Evolutionary conservation across 2,888 invertebrate species (phyloP).

Genomic region (Orchestes rusci): DNA sequence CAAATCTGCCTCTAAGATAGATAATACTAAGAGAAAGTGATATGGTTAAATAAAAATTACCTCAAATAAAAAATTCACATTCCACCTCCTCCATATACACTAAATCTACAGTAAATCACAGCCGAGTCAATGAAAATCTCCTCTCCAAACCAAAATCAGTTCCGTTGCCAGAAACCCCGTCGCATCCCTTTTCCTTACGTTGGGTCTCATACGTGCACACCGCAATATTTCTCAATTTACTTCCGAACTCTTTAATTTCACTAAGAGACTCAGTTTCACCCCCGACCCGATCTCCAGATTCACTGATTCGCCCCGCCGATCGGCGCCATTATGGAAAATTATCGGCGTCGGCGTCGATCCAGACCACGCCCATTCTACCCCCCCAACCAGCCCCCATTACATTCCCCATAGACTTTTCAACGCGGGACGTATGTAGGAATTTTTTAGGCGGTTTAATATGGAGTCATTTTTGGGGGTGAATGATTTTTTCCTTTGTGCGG

Average conservation of each 20-base stretch:
- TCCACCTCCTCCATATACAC: not conserved
- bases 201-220: slow-evolving; percentile 30
- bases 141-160: slow-evolving; percentile 12
- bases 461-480: slow-evolving; percentile 8
- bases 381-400: not conserved
- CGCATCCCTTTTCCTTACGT: slow-evolving; percentile 19
- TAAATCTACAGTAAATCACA: not conserved
- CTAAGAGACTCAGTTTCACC: slow-evolving; percentile 34
- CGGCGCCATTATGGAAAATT: slow-evolving; percentile 48
- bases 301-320: slow-evolving; percentile 25
- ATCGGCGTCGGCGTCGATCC: slow-evolving; percentile 41
- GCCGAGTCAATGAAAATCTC: not conserved
- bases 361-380: slow-evolving; percentile 37
- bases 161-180: slow-evolving; percentile 19
- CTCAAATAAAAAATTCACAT: slow-evolving; percentile 1
- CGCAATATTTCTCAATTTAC: slow-evolving; percentile 42
- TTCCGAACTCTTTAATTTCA: slow-evolving; percentile 40
- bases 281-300: slow-evolving; percentile 22
- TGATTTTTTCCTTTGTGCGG: slow-evolving; percentile 6
- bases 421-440: slow-evolving; percentile 1
- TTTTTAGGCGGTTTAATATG: slow-evolving; percentile 4
- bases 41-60: slow-evolving; percentile 8
- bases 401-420: too few species aligned
- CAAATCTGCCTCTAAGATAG: too few species aligned
- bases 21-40: too few species aligned